phyloP scores from a whole-genome alignment of 2,113 vertebrate species.

The Odobenus rosmarus region DNA sequence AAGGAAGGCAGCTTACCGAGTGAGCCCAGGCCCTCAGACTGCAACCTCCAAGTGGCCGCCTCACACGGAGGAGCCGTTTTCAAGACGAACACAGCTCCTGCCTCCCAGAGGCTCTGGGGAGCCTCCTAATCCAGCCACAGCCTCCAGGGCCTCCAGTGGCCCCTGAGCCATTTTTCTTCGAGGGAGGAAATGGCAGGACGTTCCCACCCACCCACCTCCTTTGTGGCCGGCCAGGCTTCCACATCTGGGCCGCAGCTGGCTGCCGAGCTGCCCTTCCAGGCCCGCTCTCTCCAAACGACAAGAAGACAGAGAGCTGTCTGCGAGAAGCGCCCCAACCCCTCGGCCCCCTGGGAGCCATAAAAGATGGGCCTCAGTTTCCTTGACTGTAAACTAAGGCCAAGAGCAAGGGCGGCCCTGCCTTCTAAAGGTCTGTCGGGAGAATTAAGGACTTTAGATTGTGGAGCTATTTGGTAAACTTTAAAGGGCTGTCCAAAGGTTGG shows the following conservation, averaged over 20 bases:
- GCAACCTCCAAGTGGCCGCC: background rate
- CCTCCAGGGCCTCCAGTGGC: constrained; percentile 41
- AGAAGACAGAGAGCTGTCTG: constrained; percentile 17
- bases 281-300: background rate
- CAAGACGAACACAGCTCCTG: background rate
- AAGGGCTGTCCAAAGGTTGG: background rate
- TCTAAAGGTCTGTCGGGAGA: background rate
- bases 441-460: background rate
- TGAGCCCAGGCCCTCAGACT: background rate
- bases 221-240: constrained; percentile 26
- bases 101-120: background rate
- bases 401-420: background rate
- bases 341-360: background rate
- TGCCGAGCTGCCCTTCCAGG: background rate
- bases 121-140: constrained; percentile 2
- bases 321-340: background rate
- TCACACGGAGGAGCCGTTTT: background rate
- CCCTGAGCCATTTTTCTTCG: constrained; percentile 70
- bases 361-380: background rate
- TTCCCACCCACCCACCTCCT: constrained; percentile 13
- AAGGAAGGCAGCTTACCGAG: background rate
- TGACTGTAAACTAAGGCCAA: background rate
- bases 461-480: background rate
- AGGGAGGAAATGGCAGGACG: constrained; percentile 62
- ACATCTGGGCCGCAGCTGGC: constrained; percentile 73